Evolutionary conservation across 2,797 vertebrate genomes (phyloP).

Genomic region (Capromys pilorides): DNA sequence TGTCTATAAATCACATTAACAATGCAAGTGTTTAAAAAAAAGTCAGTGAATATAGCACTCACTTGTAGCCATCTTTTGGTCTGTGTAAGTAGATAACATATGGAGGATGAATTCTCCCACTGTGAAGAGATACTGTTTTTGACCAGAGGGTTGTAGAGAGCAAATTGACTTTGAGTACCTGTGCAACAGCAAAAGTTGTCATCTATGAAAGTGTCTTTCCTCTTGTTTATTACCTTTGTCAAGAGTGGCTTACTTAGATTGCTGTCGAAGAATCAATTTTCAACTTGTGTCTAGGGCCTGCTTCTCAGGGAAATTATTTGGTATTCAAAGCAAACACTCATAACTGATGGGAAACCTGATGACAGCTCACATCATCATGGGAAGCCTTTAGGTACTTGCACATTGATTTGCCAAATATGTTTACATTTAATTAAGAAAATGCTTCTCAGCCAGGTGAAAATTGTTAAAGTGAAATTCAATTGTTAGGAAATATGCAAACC

Average conservation of each 20-base stretch:
- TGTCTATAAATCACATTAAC: neutral
- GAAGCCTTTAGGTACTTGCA: slow-evolving; percentile 3
- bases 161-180: neutral
- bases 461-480: slow-evolving; percentile 32
- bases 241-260: neutral
- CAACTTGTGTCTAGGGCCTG: neutral
- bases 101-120: neutral
- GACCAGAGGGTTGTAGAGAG: neutral
- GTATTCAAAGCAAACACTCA: slow-evolving; percentile 37
- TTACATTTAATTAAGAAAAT: slow-evolving; percentile 71
- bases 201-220: neutral
- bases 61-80: neutral
- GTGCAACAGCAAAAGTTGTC: neutral
- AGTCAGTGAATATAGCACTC: neutral
- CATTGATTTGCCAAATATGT: slow-evolving; percentile 47
- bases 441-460: slow-evolving; percentile 35
- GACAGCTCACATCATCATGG: neutral
- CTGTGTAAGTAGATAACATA: neutral
- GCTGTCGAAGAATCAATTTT: slow-evolving; percentile 31
- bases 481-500: slow-evolving; percentile 45
- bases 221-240: neutral
- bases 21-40: neutral
- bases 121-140: neutral
- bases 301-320: slow-evolving; percentile 10
- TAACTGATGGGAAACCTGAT: neutral